Percentiles rank a stretch among this genome's conserved stretches.
Conservation (phyloP, 2,113 vertebrate species). For the Formicarius rufipectus region DNA sequence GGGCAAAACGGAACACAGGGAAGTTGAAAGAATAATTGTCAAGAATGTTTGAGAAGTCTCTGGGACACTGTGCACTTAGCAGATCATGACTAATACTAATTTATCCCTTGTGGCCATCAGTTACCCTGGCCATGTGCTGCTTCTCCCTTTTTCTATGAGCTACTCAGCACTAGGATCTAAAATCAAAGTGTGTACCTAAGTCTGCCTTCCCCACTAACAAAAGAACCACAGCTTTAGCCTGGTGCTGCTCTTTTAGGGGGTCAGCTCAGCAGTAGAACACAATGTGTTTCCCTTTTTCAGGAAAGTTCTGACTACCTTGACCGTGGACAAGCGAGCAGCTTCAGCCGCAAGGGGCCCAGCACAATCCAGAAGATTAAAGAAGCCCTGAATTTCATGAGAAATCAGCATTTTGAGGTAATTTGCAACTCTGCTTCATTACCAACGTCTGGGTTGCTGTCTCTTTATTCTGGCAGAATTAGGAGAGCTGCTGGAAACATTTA, state of each 20-base stretch:
- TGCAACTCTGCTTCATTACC: background rate
- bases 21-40: background rate
- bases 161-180: background rate
- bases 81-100: no score
- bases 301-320: constrained; percentile 94
- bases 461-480: background rate
- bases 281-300: constrained; percentile 51
- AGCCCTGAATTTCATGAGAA: constrained; percentile 97
- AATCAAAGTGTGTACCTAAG: background rate
- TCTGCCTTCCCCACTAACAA: background rate
- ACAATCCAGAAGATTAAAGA: constrained; percentile 98
- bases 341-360: constrained; percentile 94
- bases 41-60: background rate
- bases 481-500: background rate
- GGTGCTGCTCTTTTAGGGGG: background rate
- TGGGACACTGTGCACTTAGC: background rate
- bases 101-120: background rate
- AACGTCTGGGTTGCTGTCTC: background rate
- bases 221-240: background rate
- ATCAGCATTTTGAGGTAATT: constrained; percentile 95
- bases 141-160: background rate
- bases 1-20: background rate
- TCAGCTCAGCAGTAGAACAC: background rate
- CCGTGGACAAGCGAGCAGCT: constrained; percentile 87
- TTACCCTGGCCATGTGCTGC: background rate